A percentile compares a stretch with the other conserved stretches of the same genome.
These are phyloP conservation scores for Phoeniculus purpureus DNA, from an alignment of 2,797 vertebrate species.

Conservation along the genomic window DNA sequence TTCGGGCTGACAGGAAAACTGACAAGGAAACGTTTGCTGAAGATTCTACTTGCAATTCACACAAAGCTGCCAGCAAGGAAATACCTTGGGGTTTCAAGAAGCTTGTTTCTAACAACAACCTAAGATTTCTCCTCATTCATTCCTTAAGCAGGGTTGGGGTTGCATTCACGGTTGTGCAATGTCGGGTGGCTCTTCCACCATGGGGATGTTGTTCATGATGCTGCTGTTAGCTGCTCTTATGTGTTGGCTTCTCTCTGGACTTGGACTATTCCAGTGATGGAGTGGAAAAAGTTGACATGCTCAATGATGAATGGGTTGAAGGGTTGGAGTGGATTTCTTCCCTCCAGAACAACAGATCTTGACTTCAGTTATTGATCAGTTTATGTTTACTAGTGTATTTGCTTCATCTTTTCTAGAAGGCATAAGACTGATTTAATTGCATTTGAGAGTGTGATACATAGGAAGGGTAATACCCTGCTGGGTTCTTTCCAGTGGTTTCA, in stretches of 20 bases:
- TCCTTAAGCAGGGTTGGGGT: neutral
- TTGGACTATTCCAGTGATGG: neutral
- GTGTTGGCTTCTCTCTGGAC: neutral
- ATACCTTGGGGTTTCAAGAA: neutral
- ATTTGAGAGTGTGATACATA: neutral
- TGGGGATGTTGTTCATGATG: fast-evolving
- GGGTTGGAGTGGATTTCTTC: neutral
- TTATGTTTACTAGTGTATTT: neutral
- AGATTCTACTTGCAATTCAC: neutral
- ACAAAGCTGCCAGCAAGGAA: neutral
- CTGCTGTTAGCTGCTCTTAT: fast-evolving
- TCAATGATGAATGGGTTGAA: neutral
- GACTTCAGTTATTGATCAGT: neutral
- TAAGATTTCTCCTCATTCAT: neutral
- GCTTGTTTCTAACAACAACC: neutral
- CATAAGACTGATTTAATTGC: neutral
- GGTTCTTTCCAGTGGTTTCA: neutral
- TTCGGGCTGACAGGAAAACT: neutral
- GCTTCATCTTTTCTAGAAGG: neutral
- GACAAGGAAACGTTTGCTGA: neutral
- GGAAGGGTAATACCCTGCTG: neutral
- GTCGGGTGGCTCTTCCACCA: fast-evolving
- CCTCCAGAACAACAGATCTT: neutral
- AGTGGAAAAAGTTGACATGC: neutral
- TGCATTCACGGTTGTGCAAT: fast-evolving